These are phyloP conservation scores for Hemistola chrysoprasaria DNA, from an alignment of 2,888 invertebrate genomes.

Conservation along the genomic window DNA sequence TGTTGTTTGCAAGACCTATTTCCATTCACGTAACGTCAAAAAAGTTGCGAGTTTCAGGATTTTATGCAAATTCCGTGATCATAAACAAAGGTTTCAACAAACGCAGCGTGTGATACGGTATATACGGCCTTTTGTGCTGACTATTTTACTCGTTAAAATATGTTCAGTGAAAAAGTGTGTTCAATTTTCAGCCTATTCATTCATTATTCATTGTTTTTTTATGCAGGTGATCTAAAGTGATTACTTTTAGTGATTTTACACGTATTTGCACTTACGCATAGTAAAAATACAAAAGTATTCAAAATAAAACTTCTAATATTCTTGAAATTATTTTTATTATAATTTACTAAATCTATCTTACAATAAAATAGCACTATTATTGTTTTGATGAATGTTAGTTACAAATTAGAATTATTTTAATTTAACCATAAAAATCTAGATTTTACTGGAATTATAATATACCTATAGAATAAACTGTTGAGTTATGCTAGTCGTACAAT, in stretches of 20 bases:
- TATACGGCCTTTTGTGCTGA: constrained; percentile 14
- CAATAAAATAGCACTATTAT: constrained; percentile 1
- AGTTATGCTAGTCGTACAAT: not conserved
- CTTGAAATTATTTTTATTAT: too few species aligned
- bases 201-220: too few species aligned
- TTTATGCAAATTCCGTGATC: constrained; percentile 49
- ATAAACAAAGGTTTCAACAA: constrained; percentile 45
- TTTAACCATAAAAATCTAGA: constrained; percentile 1
- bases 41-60: constrained; percentile 41
- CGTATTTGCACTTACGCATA: too few species aligned
- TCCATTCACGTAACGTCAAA: constrained; percentile 36
- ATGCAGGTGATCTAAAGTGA: too few species aligned
- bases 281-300: too few species aligned
- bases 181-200: too few species aligned
- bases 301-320: constrained; percentile 1
- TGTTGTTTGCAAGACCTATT: constrained; percentile 40
- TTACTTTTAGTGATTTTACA: too few species aligned
- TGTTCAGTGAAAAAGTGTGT: too few species aligned
- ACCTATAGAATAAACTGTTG: constrained; percentile 3
- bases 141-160: constrained; percentile 21
- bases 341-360: not conserved
- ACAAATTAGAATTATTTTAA: constrained; percentile 13
- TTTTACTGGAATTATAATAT: constrained; percentile 1
- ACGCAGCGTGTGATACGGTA: constrained; percentile 26
- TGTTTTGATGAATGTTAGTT: constrained; percentile 12